Percentiles rank a stretch among this genome's conserved stretches.
phyloP scores from a whole-genome alignment of 2,888 invertebrate species.

The Caenorhabditis panamensis region DNA sequence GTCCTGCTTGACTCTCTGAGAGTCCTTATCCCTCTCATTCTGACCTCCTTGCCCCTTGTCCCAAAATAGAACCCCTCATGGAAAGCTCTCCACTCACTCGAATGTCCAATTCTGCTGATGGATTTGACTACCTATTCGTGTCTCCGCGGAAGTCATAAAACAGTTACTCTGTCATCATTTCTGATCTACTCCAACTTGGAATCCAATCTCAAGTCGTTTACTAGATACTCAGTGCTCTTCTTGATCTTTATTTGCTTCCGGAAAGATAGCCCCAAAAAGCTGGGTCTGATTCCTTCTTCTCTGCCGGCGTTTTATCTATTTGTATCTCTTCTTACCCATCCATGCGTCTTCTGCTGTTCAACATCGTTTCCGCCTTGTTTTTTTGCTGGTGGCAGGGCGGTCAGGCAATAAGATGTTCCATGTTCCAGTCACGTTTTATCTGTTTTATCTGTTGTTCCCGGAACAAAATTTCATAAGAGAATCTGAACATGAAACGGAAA shows the following conservation, averaged over 20 bases:
- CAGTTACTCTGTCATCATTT: conserved; percentile 27
- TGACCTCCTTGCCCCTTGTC: not conserved
- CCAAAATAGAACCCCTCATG: not conserved
- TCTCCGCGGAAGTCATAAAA: conserved; percentile 49
- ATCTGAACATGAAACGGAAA: not conserved
- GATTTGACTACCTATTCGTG: conserved; percentile 33
- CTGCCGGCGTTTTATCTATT: conserved; percentile 18
- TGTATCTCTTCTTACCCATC: conserved; percentile 39
- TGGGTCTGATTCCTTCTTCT: conserved; percentile 25
- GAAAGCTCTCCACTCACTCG: not conserved
- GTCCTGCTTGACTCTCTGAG: not conserved
- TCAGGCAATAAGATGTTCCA: not conserved
- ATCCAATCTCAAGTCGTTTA: conserved; percentile 46
- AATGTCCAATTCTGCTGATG: conserved; percentile 41
- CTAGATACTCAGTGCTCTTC: conserved; percentile 37
- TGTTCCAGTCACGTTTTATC: conserved; percentile 8
- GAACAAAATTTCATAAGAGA: not conserved
- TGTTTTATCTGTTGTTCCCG: not conserved
- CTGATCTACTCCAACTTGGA: conserved; percentile 20
- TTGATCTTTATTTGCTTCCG: conserved; percentile 65
- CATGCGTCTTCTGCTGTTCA: not conserved
- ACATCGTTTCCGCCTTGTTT: conserved; percentile 6
- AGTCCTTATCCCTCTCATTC: conserved; percentile 1
- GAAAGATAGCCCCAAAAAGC: conserved; percentile 35
- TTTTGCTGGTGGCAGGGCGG: conserved; percentile 9